Base-by-base conservation (phyloP, 2,888 invertebrate genomes). In the Apotomis capreana region DNA sequence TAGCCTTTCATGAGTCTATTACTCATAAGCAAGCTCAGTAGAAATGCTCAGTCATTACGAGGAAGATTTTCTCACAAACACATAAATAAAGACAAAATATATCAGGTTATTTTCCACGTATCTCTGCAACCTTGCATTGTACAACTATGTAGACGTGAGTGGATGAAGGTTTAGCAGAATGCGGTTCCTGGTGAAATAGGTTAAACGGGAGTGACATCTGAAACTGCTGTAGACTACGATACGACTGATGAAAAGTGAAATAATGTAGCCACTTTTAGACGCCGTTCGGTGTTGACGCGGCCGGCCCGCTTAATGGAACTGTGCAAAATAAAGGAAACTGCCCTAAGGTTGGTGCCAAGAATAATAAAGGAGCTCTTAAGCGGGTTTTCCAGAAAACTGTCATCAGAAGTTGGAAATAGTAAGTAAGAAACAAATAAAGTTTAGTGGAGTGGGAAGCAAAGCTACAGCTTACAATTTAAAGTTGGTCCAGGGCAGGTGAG, bases 391-490 rank as follows among this genome's bases (percentile, higher is more conserved):
- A 69, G 76, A 74, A 84, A 84, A 86, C 81, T 80, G 81, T 82
- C 83, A 83, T 85, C 78, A 82, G 75, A 81, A 87, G 81, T 85
- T 85, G 78, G 74, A 77, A 81, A 79, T 81, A 80, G 82, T 83
- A 84, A 82, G 83, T 80, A 85, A 84, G 84, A 83, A 85, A 87
- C 86, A 89, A 89, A 89, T 89, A 89, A 88, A 89, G 87, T 89
- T 88, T 78, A 82, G 76, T 83, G 78, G 81, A 87, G 84, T 87
- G 87, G 84, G 83, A 83, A 87, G 84, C 83, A 83, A 87, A 88
- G 87, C 89, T 88, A 83, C 83, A 84, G 83, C 81, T 86, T 89
- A 90, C 90, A 90, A 90, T 91, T 90, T 90, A 91, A 92, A 92
- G 86, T 92, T 91, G 75, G 85, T 83, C 86, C 81, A 82, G 83